Evolutionary conservation across 2,113 vertebrate species (phyloP).

Genomic region (Taurulus bubalis): DNA sequence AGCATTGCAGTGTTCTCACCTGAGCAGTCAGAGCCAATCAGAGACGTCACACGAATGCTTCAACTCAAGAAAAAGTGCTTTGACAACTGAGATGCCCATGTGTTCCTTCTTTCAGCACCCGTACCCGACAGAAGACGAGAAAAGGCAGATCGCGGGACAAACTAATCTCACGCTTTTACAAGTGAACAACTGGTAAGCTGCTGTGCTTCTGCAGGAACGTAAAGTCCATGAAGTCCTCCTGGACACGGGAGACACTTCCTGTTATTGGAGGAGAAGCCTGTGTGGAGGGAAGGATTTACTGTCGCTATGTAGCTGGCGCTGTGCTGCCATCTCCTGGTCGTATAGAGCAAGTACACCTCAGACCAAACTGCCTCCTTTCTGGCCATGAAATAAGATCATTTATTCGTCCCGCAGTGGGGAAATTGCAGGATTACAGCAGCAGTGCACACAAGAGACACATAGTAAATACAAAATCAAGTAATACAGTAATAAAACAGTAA

Average conservation of each 20-base stretch:
- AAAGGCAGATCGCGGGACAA: constrained; percentile 96
- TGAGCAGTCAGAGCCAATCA: too few species aligned
- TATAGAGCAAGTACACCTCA: constrained; percentile 12
- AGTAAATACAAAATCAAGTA: too few species aligned
- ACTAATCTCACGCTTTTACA: constrained; percentile 98
- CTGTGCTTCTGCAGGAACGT: not conserved
- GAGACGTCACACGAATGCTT: not conserved
- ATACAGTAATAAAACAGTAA: too few species aligned
- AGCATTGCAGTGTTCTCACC: not conserved
- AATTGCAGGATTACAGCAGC: too few species aligned
- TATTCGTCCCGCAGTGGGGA: too few species aligned
- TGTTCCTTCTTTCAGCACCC: constrained; percentile 88
- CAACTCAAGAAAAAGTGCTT: not conserved
- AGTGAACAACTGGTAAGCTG: constrained; percentile 98
- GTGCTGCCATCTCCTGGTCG: constrained; percentile 74
- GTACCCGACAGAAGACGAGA: constrained; percentile 98
- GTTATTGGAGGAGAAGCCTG: not conserved
- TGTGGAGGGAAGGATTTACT: not conserved
- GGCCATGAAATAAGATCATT: too few species aligned
- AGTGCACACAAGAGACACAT: too few species aligned
- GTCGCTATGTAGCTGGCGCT: not conserved
- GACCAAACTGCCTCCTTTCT: not conserved
- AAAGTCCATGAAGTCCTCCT: not conserved
- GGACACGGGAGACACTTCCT: not conserved
- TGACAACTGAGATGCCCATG: not conserved